Conservation (phyloP, 2,888 invertebrate genomes). For the Morpho helenor region DNA sequence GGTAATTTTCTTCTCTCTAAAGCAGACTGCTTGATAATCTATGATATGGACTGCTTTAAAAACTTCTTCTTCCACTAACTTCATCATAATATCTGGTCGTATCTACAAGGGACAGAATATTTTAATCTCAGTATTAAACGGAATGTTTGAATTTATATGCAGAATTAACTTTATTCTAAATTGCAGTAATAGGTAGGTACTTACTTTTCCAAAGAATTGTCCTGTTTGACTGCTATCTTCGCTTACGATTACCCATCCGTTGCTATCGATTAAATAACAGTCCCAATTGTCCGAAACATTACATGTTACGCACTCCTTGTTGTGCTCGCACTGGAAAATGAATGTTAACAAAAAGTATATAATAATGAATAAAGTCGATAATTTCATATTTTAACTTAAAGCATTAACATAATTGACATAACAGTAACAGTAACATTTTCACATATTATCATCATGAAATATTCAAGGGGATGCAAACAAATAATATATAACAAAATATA, state of each 20-base stretch:
- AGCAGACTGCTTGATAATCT: conserved; percentile 95
- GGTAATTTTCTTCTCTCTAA: conserved; percentile 81
- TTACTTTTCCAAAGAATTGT: conserved; percentile 90
- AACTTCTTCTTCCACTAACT: conserved; percentile 85
- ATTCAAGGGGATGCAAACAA: too few species aligned
- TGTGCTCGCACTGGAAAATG: conserved; percentile 65
- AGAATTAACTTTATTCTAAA: too few species aligned
- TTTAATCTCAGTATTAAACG: too few species aligned
- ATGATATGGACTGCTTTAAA: conserved; percentile 86
- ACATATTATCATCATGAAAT: too few species aligned
- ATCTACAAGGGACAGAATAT: conserved; percentile 37
- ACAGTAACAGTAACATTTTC: too few species aligned
- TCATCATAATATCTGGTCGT: conserved; percentile 87
- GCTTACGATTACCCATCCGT: conserved; percentile 91
- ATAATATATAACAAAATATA: too few species aligned
- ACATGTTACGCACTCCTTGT: conserved; percentile 69
- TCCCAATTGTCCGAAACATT: conserved; percentile 81
- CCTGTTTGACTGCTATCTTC: conserved; percentile 87
- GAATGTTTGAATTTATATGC: too few species aligned
- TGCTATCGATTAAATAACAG: conserved; percentile 93
- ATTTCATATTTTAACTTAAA: too few species aligned
- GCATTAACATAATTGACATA: too few species aligned
- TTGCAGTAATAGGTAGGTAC: neutral
- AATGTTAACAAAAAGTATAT: too few species aligned
- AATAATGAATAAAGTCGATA: too few species aligned